Percentiles rank a stretch among this genome's conserved stretches.
Evolutionary conservation across 2,888 invertebrate species (phyloP).

Genomic region (Cataglyphis cursor): DNA sequence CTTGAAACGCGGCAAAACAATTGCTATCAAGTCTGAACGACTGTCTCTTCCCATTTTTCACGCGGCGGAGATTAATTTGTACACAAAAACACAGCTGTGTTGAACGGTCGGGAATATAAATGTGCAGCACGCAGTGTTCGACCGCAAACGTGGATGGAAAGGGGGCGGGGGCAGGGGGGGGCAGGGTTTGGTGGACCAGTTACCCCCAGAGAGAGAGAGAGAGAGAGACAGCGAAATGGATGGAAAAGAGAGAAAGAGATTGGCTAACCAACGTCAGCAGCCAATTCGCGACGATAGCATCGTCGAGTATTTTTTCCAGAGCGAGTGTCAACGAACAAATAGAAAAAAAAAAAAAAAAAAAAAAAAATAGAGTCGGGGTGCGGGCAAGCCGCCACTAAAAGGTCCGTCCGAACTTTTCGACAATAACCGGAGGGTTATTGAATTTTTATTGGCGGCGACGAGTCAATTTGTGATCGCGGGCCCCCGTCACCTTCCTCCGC

Average conservation of each 20-base stretch:
- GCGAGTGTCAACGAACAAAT: slow-evolving; percentile 73
- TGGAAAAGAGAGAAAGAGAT: slow-evolving; percentile 58
- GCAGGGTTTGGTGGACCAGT: slow-evolving; percentile 25
- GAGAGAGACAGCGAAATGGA: neutral
- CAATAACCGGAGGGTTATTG: slow-evolving; percentile 82
- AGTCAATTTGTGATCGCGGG: slow-evolving; percentile 81
- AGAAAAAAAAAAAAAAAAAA: slow-evolving; percentile 46
- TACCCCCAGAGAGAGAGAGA: slow-evolving; percentile 14
- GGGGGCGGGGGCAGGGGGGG: neutral
- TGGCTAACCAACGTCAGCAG: slow-evolving; percentile 74
- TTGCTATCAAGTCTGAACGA: slow-evolving; percentile 43
- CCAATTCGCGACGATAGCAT: slow-evolving; percentile 80
- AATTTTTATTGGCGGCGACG: slow-evolving; percentile 83
- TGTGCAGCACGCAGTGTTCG: slow-evolving; percentile 55
- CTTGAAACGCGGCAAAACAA: slow-evolving; percentile 36
- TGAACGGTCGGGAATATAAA: slow-evolving; percentile 51
- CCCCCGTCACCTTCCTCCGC: slow-evolving; percentile 51
- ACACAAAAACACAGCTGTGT: slow-evolving; percentile 54
- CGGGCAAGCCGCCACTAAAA: slow-evolving; percentile 55
- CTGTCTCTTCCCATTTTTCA: slow-evolving; percentile 50
- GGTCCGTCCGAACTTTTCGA: slow-evolving; percentile 77
- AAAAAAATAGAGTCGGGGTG: slow-evolving; percentile 17
- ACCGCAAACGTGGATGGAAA: slow-evolving; percentile 75
- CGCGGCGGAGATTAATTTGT: slow-evolving; percentile 52
- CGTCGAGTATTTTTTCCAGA: slow-evolving; percentile 81